Evolutionary conservation across 1,140 invertebrate genomes (phyloP).

Genomic region (Drosophila prosaltans): DNA sequence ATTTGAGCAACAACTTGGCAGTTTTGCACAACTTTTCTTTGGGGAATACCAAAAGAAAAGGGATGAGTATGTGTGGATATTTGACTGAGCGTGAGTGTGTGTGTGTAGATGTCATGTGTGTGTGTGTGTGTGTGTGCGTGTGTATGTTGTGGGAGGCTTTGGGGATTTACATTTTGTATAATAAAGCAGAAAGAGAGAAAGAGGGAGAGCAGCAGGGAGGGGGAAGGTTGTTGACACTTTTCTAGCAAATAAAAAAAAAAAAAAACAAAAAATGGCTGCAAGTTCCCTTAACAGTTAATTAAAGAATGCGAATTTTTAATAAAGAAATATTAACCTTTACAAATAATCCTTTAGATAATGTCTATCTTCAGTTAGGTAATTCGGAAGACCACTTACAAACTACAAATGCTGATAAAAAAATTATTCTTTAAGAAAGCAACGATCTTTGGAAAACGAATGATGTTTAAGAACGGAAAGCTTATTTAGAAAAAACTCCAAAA

Average conservation of each 20-base stretch:
- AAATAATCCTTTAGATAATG: too few relatives aligned
- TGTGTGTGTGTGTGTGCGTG: conserved; percentile 27
- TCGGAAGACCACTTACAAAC: too few relatives aligned
- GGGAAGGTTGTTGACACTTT: background rate
- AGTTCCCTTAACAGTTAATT: background rate
- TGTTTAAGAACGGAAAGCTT: too few relatives aligned
- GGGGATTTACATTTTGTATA: conserved; percentile 2
- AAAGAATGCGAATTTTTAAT: background rate
- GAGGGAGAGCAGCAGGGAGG: background rate
- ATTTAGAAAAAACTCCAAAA: too few relatives aligned
- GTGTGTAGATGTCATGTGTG: conserved; percentile 14
- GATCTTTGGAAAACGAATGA: too few relatives aligned
- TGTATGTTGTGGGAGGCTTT: conserved; percentile 33
- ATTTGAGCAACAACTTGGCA: conserved; percentile 13
- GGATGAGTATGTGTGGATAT: background rate
- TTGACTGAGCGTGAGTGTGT: background rate
- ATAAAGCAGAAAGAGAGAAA: background rate
- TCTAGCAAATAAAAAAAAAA: too few relatives aligned
- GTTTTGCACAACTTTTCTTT: conserved; percentile 20
- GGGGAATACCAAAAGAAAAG: background rate
- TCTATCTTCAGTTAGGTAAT: too few relatives aligned
- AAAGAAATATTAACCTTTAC: too few relatives aligned
- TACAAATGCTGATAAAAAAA: too few relatives aligned
- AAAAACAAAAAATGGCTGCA: too few relatives aligned
- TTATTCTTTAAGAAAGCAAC: too few relatives aligned